Evolutionary conservation across 2,888 invertebrate species (phyloP).

Genomic region (Cosmia trapezina): DNA sequence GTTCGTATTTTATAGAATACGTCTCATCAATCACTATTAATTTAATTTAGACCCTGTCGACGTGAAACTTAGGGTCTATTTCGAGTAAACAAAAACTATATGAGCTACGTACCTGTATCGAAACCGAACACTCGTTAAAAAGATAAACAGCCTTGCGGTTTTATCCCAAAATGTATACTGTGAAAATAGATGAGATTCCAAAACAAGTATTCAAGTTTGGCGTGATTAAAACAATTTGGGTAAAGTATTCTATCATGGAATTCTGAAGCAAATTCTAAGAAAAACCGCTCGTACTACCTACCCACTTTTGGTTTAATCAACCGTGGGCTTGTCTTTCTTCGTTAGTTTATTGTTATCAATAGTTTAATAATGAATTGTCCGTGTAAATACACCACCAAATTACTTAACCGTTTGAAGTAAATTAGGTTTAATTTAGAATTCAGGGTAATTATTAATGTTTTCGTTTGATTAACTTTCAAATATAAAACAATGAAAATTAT

Average conservation of each 20-base stretch:
- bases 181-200: slow-evolving; percentile 57
- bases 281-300: slow-evolving; percentile 13
- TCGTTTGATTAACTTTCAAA: slow-evolving; percentile 7
- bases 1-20: slow-evolving; percentile 55
- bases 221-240: slow-evolving; percentile 55
- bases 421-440: slow-evolving; percentile 19
- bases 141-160: slow-evolving; percentile 70
- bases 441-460: not conserved
- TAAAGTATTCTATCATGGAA: slow-evolving; percentile 31
- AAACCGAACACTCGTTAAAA: slow-evolving; percentile 64
- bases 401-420: too few species aligned
- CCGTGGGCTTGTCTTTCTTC: not conserved
- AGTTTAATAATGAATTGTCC: slow-evolving; percentile 15
- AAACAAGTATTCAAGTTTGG: slow-evolving; percentile 49
- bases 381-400: slow-evolving; percentile 9
- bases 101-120: slow-evolving; percentile 39
- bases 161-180: slow-evolving; percentile 60
- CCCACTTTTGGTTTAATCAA: slow-evolving; percentile 19
- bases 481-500: not conserved
- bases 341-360: slow-evolving; percentile 16
- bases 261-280: slow-evolving; percentile 28
- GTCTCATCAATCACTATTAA: slow-evolving; percentile 56
- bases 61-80: slow-evolving; percentile 30
- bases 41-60: slow-evolving; percentile 54
- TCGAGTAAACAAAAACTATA: slow-evolving; percentile 46